Evolutionary conservation across 2,113 vertebrate species (phyloP).

Genomic region (Centrocercus urophasianus): DNA sequence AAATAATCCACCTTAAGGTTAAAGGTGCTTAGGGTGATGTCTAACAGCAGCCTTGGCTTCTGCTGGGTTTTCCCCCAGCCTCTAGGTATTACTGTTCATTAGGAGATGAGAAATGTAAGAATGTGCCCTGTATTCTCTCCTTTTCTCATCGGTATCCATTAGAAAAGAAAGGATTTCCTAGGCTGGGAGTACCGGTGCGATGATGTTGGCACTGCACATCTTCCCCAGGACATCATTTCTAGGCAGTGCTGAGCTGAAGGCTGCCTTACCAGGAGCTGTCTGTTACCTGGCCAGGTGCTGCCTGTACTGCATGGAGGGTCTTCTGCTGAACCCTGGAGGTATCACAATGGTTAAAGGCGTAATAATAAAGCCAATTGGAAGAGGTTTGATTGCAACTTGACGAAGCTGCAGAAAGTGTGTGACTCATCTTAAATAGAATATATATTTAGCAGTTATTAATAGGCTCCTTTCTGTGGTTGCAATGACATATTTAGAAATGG

Average conservation of each 20-base stretch:
- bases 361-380: neutral
- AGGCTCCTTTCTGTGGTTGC: neutral
- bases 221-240: neutral
- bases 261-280: neutral
- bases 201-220: neutral
- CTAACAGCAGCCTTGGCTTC: neutral
- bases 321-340: neutral
- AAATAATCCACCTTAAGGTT: neutral
- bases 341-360: neutral
- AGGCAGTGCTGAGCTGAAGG: neutral
- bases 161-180: neutral
- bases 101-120: neutral
- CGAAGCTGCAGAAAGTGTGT: neutral
- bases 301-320: neutral
- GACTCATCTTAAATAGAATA: conserved; percentile 10
- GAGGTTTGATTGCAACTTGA: neutral
- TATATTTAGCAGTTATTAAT: conserved; percentile 29
- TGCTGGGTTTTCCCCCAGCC: neutral
- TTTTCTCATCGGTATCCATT: neutral
- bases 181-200: neutral
- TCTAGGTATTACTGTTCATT: neutral
- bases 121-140: neutral
- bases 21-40: neutral
- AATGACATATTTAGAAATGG: conserved; percentile 13
- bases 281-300: neutral